phyloP scores from a whole-genome alignment of 2,888 invertebrate genomes.

The Proisotoma minuta region DNA sequence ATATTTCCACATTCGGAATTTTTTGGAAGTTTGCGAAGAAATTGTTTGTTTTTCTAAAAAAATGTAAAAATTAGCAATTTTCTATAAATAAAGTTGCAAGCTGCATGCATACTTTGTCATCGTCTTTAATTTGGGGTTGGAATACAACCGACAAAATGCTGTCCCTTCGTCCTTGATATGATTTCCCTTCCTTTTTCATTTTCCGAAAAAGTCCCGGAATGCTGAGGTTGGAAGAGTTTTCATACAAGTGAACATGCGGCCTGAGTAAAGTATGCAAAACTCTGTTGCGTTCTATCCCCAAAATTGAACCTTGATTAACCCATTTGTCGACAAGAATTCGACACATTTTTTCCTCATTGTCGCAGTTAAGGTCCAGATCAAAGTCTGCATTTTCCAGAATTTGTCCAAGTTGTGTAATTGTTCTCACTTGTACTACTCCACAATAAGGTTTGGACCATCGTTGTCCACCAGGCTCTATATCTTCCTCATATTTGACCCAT shows the following conservation, averaged over 20 bases:
- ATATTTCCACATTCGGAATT: constrained; percentile 58
- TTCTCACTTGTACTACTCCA: constrained; percentile 57
- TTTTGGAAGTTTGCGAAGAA: constrained; percentile 56
- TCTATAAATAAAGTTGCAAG: no score
- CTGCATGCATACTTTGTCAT: no score
- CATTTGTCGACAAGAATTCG: constrained; percentile 52
- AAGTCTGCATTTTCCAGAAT: constrained; percentile 52
- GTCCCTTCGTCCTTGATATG: constrained; percentile 9
- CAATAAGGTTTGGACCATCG: constrained; percentile 61
- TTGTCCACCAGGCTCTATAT: constrained; percentile 59
- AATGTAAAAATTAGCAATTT: no score
- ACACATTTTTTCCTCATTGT: constrained; percentile 47
- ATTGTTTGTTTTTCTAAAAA: constrained; percentile 44
- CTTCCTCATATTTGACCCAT: constrained; percentile 52
- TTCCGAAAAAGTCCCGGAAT: background rate
- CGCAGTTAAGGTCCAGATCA: constrained; percentile 52
- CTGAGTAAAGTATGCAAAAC: constrained; percentile 23
- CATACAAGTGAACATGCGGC: constrained; percentile 31
- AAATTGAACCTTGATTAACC: constrained; percentile 37
- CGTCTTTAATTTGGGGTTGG: constrained; percentile 18
- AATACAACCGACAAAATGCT: constrained; percentile 16
- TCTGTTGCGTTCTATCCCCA: constrained; percentile 5
- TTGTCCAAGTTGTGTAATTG: constrained; percentile 57
- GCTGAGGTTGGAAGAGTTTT: background rate
- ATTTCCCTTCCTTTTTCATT: background rate